Conservation (phyloP, 2,888 invertebrate genomes). For the Amblyteles armatorius region DNA sequence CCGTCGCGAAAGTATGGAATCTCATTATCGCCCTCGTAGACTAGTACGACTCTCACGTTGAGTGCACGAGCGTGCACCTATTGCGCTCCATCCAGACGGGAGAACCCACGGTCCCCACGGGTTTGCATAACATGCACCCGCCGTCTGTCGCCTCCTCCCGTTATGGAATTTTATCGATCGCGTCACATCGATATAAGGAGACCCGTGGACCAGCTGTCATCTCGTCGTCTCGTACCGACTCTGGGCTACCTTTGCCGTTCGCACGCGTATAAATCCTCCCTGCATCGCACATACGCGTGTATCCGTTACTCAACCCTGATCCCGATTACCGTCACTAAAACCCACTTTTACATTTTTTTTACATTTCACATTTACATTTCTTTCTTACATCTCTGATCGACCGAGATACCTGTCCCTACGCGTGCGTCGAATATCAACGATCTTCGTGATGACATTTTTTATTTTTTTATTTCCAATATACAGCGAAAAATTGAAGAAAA, state of each 20-base stretch:
- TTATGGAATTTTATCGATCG: constrained; percentile 80
- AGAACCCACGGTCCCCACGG: constrained; percentile 68
- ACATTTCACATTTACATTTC: constrained; percentile 22
- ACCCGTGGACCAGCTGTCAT: constrained; percentile 75
- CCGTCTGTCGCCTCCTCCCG: constrained; percentile 70
- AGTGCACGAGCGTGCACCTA: constrained; percentile 26
- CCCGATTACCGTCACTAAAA: constrained; percentile 74
- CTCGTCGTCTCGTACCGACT: constrained; percentile 44
- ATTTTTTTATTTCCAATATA: background rate
- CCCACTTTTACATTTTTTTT: constrained; percentile 70
- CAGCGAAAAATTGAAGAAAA: background rate
- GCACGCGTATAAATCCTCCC: constrained; percentile 27
- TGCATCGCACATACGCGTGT: constrained; percentile 66
- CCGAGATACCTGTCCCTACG: background rate
- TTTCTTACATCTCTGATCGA: background rate
- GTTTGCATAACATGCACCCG: constrained; percentile 77
- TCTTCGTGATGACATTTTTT: background rate
- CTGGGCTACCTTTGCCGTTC: constrained; percentile 11
- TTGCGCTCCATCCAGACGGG: background rate
- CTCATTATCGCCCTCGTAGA: constrained; percentile 48
- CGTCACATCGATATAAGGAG: constrained; percentile 78
- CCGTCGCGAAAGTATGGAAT: constrained; percentile 58
- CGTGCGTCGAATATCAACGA: background rate
- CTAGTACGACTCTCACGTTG: constrained; percentile 10
- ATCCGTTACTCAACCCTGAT: constrained; percentile 80